Evolutionary conservation across 2,797 vertebrate species (phyloP), one percentile per base, ranked within the genome.

Genomic region (Enteromius paludinosus): DNA sequence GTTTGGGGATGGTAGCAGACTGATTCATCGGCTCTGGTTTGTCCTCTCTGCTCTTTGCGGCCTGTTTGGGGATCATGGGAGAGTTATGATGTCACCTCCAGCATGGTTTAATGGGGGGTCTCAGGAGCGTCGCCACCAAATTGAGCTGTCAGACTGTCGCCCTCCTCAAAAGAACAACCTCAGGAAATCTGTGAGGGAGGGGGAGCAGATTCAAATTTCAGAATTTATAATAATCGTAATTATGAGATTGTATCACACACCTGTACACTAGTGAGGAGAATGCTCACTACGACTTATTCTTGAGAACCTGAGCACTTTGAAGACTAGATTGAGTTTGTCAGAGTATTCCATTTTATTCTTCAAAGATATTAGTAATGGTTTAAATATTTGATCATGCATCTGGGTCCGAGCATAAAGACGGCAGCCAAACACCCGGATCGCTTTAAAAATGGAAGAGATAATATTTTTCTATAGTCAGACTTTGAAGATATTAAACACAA

Each of bases 31-130:
- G 66, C 35, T 59, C 65, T 20, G 45, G 47, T 78, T 70, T 71
- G 35, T 66, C 65, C 38, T 79, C 28, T 69, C 41, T 84, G 78
- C 72, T 79, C 54, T 71, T 74, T 74, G 33, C 12, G 2, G 59
- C 70, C 33, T 70, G 62, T 75, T 81, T 17, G 0, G 75, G 25
- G 30, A 82, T 18, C 25, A 71, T 68, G 49, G 69, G 66, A 66
- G 80, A 75, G 71, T 61, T 83, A 70, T 87, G 80, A 83, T 80
- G 71, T 83, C 83, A 79, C 76, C 80, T 83, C 30, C 47, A 72
- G 49, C 75, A 18, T 14, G 18, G 61, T 69, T 82, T 79, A 83
- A 78, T 83, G 65, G 81, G 62, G 56, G 61, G 65, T 84, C 83
- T 70, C 75, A 28, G 69, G 83, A 66, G 65, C 47, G 65, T 82